Conservation (phyloP, 1,140 invertebrate genomes). For the Olivierus martensii region DNA sequence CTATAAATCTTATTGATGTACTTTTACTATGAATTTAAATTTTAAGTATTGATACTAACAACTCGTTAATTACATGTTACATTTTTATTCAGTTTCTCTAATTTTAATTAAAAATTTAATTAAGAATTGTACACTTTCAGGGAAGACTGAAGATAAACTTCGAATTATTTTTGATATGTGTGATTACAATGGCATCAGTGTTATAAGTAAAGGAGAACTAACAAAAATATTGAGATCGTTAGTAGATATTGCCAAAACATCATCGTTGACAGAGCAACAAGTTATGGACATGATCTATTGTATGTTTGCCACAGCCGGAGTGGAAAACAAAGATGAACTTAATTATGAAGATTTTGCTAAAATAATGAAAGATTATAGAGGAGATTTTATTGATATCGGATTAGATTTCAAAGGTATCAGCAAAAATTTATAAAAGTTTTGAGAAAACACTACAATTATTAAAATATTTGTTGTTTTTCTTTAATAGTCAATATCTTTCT, state of each 20-base stretch:
- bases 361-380: constrained; percentile 95
- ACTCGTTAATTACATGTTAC: no score
- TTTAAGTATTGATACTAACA: no score
- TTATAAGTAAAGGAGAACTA: constrained; percentile 86
- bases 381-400: constrained; percentile 91
- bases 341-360: constrained; percentile 91
- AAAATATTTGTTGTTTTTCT: neutral
- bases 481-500: neutral
- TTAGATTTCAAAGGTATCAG: constrained; percentile 83
- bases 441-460: neutral
- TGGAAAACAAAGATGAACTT: constrained; percentile 78
- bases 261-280: constrained; percentile 35
- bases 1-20: no score
- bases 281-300: constrained; percentile 85
- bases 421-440: no score
- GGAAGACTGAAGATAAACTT: constrained; percentile 90
- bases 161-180: constrained; percentile 98
- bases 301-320: constrained; percentile 84
- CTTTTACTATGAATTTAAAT: no score
- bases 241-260: constrained; percentile 83
- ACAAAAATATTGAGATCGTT: constrained; percentile 87
- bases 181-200: constrained; percentile 87
- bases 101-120: no score
- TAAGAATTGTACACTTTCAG: no score
- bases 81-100: no score